Percentiles rank a stretch among this genome's conserved stretches.
Conservation (phyloP, 2,113 vertebrate genomes). For the Nesogale talazaci region DNA sequence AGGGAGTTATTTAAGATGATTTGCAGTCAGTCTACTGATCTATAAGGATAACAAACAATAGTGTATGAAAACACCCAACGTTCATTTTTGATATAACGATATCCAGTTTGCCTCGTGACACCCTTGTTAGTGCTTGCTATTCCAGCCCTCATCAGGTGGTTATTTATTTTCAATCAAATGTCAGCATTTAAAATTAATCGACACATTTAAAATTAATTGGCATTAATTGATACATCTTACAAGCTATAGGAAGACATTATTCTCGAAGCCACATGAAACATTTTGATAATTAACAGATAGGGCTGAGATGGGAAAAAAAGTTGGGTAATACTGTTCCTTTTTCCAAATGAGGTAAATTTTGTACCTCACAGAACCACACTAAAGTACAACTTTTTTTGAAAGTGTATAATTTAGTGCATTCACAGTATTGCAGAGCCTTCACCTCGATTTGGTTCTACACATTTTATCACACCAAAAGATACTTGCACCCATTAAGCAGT, state of each 20-base stretch:
- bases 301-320: neutral
- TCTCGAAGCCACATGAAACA: neutral
- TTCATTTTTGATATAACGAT: neutral
- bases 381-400: constrained; percentile 35
- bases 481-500: neutral
- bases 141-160: neutral
- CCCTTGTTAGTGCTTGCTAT: neutral
- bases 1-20: constrained; percentile 19
- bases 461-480: neutral
- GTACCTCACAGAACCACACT: neutral
- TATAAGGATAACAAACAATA: neutral
- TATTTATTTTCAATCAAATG: neutral
- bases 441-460: constrained; percentile 51
- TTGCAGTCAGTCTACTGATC: neutral
- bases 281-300: neutral
- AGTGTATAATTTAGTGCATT: neutral
- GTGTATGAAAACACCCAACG: neutral
- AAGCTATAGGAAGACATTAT: constrained; percentile 19
- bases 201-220: too few relatives aligned
- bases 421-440: neutral
- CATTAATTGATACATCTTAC: too few relatives aligned
- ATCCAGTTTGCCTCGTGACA: neutral
- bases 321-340: neutral
- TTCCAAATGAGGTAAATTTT: neutral
- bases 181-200: neutral